These are phyloP conservation scores for Ceratoteleas bidentatus DNA, from an alignment of 1,140 invertebrate species.

Conservation along the genomic window DNA sequence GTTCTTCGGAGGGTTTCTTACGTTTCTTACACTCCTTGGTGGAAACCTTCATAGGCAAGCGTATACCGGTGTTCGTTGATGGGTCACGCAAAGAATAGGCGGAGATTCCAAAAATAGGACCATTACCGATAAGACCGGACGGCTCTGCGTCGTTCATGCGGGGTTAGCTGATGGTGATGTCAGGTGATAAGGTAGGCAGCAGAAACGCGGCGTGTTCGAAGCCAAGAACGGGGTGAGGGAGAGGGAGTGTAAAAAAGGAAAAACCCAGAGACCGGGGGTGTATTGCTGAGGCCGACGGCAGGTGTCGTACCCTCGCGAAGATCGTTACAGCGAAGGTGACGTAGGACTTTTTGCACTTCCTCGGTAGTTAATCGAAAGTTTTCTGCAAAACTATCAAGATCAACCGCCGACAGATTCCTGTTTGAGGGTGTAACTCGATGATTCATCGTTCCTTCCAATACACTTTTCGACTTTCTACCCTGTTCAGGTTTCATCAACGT, in stretches of 20 bases:
- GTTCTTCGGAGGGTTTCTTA: constrained; percentile 10
- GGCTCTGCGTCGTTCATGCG: constrained; percentile 69
- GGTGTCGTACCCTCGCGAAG: constrained; percentile 46
- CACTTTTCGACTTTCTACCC: too few relatives aligned
- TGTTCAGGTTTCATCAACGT: too few relatives aligned
- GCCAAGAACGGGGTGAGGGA: constrained; percentile 52
- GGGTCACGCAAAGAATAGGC: constrained; percentile 80
- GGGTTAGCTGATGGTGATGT: constrained; percentile 75
- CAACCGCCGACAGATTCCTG: too few relatives aligned
- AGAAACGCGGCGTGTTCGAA: constrained; percentile 72
- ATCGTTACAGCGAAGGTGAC: constrained; percentile 47
- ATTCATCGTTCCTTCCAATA: too few relatives aligned
- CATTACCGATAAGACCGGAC: constrained; percentile 79
- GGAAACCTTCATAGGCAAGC: constrained; percentile 39
- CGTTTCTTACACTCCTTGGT: constrained; percentile 48
- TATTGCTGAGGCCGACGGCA: constrained; percentile 30
- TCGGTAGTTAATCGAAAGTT: constrained; percentile 44
- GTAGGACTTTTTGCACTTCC: constrained; percentile 55
- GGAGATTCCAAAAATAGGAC: constrained; percentile 81
- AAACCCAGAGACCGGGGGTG: constrained; percentile 7
- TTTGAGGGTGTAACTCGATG: too few relatives aligned
- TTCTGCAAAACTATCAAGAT: neutral
- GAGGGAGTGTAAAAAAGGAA: constrained; percentile 8
- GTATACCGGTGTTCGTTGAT: constrained; percentile 64
- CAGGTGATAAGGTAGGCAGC: constrained; percentile 77